Base-by-base conservation (phyloP, 2,888 invertebrate genomes). In the Ectemnius continuus region DNA sequence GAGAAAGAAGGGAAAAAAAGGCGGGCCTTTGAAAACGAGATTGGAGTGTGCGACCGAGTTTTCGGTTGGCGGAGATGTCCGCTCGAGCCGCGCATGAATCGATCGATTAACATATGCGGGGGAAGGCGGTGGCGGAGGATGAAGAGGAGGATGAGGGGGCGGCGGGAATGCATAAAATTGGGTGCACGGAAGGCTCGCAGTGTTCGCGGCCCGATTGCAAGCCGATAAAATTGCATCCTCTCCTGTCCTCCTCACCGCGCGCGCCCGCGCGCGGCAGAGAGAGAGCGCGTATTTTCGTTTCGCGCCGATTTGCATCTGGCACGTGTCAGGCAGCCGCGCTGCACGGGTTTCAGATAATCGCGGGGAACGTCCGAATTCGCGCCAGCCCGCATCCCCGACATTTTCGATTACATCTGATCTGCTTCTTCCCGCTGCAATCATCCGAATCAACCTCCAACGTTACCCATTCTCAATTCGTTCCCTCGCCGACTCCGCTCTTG, bases 351-450 rank as follows among this genome's bases (percentile, higher is more conserved):
- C 71, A 67, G 63, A 74, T 78, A 71, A 78, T 78, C 74, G 78
- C 67, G 70, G 56, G 63, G 78, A 57, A 73, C 68, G 75, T 75
- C 75, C 70, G 75, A 75, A 59, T 47, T 67, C 57, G 26, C 60
- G 36, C 28, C 67, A 61, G 61, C 61, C 28, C 64, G 64, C 69
- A 61, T 63, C 65, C 20, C 36, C 66, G 56, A 58, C 48, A 20
- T 70, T 78, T 78, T 78, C 78, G 78, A 77, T 78, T 77, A 62
- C 78, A 70, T 65, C 70, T 70, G 70, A 70, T 70, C 79, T 70
- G 65, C 67, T 70, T 78, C 65, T 79, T 75, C 67, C 66, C 56
- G 6, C 11, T 11, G 11, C 36, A 8, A 8, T 36, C 36, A 36
- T 36, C 8, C 0, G 36, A 36, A 36, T 36, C 8, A 36, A 36